Percentiles rank a stretch among this genome's conserved stretches.
Conservation (phyloP, 2,888 invertebrate species). For the Sepiola atlantica region DNA sequence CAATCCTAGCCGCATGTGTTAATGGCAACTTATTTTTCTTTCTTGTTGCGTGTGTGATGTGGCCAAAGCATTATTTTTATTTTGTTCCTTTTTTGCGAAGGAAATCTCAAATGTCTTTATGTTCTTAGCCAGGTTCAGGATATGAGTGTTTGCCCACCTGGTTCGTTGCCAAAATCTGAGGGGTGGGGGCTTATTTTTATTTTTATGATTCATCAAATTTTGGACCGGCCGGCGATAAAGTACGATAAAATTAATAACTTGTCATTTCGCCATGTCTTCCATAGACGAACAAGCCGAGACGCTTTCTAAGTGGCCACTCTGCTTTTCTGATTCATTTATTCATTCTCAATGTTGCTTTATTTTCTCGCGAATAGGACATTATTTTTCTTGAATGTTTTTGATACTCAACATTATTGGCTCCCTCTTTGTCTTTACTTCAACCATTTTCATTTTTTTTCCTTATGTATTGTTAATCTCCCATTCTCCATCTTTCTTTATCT, state of each 20-base stretch:
- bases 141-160: background rate
- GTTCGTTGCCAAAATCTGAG: background rate
- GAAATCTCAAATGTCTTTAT: background rate
- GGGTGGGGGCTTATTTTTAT: background rate
- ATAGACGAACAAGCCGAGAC: background rate
- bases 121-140: background rate
- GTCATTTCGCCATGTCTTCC: background rate
- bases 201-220: background rate
- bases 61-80: too few relatives aligned
- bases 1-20: too few relatives aligned
- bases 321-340: background rate
- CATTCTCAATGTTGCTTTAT: background rate
- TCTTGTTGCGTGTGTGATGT: too few relatives aligned
- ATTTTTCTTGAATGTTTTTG: background rate
- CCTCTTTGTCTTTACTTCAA: too few relatives aligned
- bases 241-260: slow-evolving; percentile 10
- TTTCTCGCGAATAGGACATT: background rate
- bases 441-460: too few relatives aligned
- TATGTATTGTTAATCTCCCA: too few relatives aligned
- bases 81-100: too few relatives aligned
- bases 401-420: background rate
- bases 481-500: too few relatives aligned
- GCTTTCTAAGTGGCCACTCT: background rate
- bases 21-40: too few relatives aligned
- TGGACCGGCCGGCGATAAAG: background rate